Evolutionary conservation across 2,797 vertebrate genomes (phyloP).

Genomic region (Tolypeutes matacus): DNA sequence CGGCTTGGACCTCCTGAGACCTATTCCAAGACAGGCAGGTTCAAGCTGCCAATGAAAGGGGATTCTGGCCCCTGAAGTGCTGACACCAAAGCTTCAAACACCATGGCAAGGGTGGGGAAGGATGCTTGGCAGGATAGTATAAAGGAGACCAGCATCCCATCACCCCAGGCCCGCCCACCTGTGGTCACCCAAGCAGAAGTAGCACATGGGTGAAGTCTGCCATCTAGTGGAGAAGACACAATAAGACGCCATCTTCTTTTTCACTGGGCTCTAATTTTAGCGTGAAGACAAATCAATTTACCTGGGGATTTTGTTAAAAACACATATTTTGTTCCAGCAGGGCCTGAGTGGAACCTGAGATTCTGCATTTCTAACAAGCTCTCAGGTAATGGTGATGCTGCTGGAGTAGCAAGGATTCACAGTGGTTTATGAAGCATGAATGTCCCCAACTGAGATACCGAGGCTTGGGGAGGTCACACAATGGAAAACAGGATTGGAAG

Average conservation of each 20-base stretch:
- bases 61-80: neutral
- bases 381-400: neutral
- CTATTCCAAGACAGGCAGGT: too few relatives aligned
- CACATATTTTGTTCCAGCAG: neutral
- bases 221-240: slow-evolving; percentile 34
- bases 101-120: too few relatives aligned
- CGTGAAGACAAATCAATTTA: fast-evolving
- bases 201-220: neutral
- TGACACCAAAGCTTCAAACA: neutral
- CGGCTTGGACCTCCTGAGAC: fast-evolving
- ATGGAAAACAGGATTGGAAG: neutral
- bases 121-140: neutral
- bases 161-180: fast-evolving
- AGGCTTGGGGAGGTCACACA: neutral
- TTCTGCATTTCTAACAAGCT: neutral
- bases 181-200: neutral
- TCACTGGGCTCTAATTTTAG: fast-evolving
- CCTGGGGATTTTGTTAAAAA: neutral
- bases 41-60: neutral
- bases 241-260: too few relatives aligned
- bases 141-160: neutral
- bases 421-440: fast-evolving
- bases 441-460: neutral
- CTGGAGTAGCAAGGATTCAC: fast-evolving
- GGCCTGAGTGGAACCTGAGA: neutral